Conservation (phyloP, 2,888 invertebrate genomes). For the Xanthia icteritia region DNA sequence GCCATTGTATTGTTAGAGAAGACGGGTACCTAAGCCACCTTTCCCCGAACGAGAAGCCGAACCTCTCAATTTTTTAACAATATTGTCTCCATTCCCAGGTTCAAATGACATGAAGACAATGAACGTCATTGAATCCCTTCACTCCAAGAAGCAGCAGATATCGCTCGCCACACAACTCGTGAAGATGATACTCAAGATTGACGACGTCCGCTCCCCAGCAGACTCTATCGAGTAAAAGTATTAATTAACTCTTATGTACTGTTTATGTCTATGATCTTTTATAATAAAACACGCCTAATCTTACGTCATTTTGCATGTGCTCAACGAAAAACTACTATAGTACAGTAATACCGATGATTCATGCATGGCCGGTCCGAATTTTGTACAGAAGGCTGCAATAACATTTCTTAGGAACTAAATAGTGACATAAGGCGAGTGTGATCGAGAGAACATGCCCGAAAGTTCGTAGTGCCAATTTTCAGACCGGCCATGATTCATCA, state of each 20-base stretch:
- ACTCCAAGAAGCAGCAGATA: conserved; percentile 99
- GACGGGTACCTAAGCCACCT: too few relatives aligned
- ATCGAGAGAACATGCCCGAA: too few relatives aligned
- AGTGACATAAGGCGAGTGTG: too few relatives aligned
- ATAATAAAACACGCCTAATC: conserved; percentile 49
- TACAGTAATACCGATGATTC: not conserved
- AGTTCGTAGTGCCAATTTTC: too few relatives aligned
- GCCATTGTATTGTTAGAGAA: too few relatives aligned
- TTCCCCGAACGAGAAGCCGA: not conserved
- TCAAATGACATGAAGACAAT: conserved; percentile 97
- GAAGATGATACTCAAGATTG: conserved; percentile 99
- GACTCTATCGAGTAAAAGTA: conserved; percentile 82
- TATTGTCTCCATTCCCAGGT: conserved; percentile 70
- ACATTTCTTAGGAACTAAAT: not conserved
- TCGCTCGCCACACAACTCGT: conserved; percentile 99
- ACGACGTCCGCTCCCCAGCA: conserved; percentile 95
- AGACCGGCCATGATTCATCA: too few relatives aligned
- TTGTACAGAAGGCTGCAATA: not conserved
- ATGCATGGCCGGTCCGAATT: not conserved
- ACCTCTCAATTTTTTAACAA: not conserved
- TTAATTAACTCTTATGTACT: conserved; percentile 46
- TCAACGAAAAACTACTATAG: not conserved
- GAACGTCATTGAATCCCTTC: conserved; percentile 98
- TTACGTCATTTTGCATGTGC: conserved; percentile 7
- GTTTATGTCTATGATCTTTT: conserved; percentile 56